Evolutionary conservation across 2,797 vertebrate species (phyloP).

Genomic region (Odontamblyopus lacepedii): DNA sequence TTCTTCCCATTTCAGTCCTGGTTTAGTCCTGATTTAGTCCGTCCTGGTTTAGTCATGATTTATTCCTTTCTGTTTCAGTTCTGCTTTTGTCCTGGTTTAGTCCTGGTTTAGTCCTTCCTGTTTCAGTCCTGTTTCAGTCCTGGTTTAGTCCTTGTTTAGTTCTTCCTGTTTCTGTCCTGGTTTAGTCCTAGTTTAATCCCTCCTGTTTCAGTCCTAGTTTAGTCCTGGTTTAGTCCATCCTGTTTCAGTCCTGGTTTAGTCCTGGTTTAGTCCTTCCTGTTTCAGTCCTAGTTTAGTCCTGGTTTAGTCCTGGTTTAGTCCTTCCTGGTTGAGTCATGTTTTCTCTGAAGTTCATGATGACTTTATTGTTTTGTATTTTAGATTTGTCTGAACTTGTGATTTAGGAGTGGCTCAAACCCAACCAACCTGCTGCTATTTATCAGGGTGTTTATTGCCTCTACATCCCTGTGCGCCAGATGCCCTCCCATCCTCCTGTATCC

Average conservation of each 20-base stretch:
- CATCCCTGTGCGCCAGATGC: background rate
- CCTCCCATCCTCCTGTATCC: background rate
- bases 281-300: too few species aligned
- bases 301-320: conserved; percentile 1
- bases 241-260: background rate
- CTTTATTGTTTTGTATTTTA: background rate
- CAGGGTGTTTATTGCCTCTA: background rate
- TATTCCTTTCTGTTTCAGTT: background rate
- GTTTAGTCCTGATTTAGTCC: background rate
- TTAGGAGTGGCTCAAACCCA: conserved; percentile 4
- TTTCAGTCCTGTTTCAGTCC: background rate
- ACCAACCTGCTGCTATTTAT: conserved; percentile 2
- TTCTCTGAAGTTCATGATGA: background rate
- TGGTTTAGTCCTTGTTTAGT: background rate
- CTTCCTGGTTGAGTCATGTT: background rate
- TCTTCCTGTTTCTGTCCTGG: background rate
- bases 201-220: too few species aligned
- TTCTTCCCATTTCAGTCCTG: too few species aligned
- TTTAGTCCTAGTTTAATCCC: background rate
- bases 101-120: background rate
- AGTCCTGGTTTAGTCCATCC: background rate
- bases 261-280: background rate
- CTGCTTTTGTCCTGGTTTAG: background rate
- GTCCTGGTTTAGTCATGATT: background rate
- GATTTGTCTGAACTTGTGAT: conserved; percentile 8